Conservation (phyloP, 2,113 vertebrate species). For the Nothocercus nigrocapillus region DNA sequence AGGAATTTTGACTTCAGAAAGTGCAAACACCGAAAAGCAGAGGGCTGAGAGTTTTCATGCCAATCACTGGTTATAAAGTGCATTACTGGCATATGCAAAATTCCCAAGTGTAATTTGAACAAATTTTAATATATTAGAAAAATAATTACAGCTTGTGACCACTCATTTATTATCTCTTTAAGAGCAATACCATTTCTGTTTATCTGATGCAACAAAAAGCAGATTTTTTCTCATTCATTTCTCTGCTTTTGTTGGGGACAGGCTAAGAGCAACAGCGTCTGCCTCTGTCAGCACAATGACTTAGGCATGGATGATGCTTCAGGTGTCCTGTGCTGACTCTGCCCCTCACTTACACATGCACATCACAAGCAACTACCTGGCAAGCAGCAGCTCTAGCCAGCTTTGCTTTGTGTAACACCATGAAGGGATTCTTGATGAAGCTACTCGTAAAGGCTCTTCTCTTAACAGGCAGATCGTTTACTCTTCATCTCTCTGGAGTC, state of each 20-base stretch:
- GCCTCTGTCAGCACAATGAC: neutral
- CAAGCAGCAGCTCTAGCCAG: neutral
- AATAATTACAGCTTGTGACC: neutral
- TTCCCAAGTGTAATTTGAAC: neutral
- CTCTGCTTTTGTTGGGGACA: neutral
- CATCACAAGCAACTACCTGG: neutral
- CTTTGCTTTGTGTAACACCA: neutral
- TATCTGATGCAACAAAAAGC: neutral
- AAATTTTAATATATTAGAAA: neutral
- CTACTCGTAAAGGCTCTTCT: neutral
- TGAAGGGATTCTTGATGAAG: neutral
- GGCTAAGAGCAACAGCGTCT: neutral
- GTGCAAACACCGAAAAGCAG: neutral
- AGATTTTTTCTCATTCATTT: neutral
- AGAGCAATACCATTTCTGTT: neutral
- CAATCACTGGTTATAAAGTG: neutral
- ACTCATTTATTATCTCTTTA: neutral
- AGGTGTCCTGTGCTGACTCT: neutral
- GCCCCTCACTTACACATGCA: no score
- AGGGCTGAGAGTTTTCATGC: neutral
- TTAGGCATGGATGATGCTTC: neutral
- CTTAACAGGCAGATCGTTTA: neutral
- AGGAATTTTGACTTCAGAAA: neutral
- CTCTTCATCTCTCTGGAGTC: neutral
- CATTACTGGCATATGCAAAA: neutral